Evolutionary conservation across 1,140 invertebrate genomes (phyloP).

Genomic region (Maniola jurtina): DNA sequence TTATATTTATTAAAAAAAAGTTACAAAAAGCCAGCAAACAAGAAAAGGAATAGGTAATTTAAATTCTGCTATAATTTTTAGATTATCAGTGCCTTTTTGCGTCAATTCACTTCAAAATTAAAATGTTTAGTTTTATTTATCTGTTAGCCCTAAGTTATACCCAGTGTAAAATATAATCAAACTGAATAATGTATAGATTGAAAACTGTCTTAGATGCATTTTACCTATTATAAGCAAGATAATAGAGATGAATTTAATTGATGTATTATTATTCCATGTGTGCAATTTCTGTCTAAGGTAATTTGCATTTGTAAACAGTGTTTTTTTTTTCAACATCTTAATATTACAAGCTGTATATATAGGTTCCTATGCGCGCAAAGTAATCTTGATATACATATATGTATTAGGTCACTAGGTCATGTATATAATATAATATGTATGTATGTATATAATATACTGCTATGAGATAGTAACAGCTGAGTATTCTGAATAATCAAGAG

Average conservation of each 20-base stretch:
- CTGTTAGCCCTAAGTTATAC: too few relatives aligned
- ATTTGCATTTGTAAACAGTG: constrained; percentile 11
- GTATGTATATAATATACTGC: neutral
- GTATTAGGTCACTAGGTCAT: neutral
- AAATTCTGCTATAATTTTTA: neutral
- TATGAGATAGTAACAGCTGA: neutral
- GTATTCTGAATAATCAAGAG: too few relatives aligned
- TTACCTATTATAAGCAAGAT: constrained; percentile 1
- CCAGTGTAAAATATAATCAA: too few relatives aligned
- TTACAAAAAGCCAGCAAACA: too few relatives aligned
- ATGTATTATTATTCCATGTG: neutral
- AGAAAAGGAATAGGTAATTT: too few relatives aligned
- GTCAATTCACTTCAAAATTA: neutral
- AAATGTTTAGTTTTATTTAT: too few relatives aligned
- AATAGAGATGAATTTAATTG: neutral
- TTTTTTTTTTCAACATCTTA: neutral
- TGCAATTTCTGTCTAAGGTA: neutral
- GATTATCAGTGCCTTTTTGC: neutral
- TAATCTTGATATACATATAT: neutral
- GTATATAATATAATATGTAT: neutral
- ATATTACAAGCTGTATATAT: neutral
- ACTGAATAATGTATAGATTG: neutral
- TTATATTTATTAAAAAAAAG: too few relatives aligned
- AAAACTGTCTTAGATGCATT: constrained; percentile 1
- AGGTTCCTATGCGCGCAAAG: constrained; percentile 11